Percentiles rank a stretch among this genome's conserved stretches.
Conservation (phyloP, 2,888 invertebrate genomes). For the Folsomia manolachei region DNA sequence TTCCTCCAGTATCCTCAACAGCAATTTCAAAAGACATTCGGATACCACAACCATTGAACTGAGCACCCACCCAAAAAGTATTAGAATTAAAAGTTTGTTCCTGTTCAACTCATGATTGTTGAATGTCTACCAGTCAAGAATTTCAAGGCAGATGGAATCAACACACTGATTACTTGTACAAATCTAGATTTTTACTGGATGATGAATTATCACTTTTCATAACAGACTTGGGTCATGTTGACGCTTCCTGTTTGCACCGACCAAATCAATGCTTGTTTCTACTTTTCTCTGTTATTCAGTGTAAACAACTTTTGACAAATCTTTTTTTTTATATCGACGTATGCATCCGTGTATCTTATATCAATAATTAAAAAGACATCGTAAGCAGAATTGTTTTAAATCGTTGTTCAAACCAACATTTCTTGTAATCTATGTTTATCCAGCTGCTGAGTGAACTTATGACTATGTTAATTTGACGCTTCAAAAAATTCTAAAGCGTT, state of each 20-base stretch:
- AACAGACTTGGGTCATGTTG: background rate
- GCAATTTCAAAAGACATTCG: conserved; percentile 27
- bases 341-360: too few species aligned
- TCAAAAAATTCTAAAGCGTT: too few species aligned
- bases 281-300: background rate
- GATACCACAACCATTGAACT: conserved; percentile 14
- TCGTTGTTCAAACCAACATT: background rate
- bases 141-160: background rate
- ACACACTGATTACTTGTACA: conserved; percentile 15
- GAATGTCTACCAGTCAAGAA: background rate
- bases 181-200: conserved; percentile 5
- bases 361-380: background rate
- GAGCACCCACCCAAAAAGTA: background rate
- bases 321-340: too few species aligned
- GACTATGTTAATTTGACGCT: too few species aligned
- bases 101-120: background rate
- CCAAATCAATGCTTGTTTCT: background rate
- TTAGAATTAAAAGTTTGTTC: background rate
- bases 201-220: conserved; percentile 4
- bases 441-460: too few species aligned
- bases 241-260: background rate
- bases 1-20: conserved; percentile 28
- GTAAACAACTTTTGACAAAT: background rate
- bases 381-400: background rate
- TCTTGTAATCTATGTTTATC: background rate